Percentiles rank a stretch among this genome's conserved stretches.
Conservation (phyloP, 2,797 vertebrate species). For the Decapterus maruadsi region DNA sequence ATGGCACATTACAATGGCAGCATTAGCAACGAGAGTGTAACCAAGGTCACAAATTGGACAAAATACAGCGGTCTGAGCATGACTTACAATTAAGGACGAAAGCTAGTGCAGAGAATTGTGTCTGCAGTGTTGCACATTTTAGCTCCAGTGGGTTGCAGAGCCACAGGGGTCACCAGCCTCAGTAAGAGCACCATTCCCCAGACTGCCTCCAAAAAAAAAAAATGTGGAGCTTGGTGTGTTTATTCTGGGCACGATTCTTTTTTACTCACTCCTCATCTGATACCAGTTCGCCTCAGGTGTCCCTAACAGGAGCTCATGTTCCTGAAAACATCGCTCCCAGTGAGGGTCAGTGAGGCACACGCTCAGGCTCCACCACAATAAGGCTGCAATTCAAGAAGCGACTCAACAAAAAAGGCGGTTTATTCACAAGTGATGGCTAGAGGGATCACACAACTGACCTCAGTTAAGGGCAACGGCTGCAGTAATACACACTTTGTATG, state of each 20-base stretch:
- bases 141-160: background rate
- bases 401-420: conserved; percentile 43
- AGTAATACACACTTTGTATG: conserved; percentile 28
- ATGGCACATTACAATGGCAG: background rate
- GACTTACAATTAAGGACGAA: conserved; percentile 17
- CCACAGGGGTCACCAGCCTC: conserved; percentile 20
- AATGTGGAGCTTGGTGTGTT: conserved; percentile 16
- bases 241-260: conserved; percentile 51
- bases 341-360: conserved; percentile 50
- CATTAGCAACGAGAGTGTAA: conserved; percentile 12
- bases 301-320: conserved; percentile 52
- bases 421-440: conserved; percentile 46
- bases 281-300: conserved; percentile 52
- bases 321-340: conserved; percentile 36
- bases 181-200: conserved; percentile 4
- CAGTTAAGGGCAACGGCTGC: conserved; percentile 36
- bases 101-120: background rate
- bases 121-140: conserved; percentile 5
- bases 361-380: conserved; percentile 31
- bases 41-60: conserved; percentile 24
- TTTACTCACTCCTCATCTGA: conserved; percentile 53
- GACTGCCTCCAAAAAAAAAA: conserved; percentile 13
- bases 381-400: conserved; percentile 43
- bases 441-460: conserved; percentile 46
- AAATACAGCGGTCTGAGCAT: conserved; percentile 25